Conservation (phyloP, 2,888 invertebrate genomes). For the Tridacna crocea region DNA sequence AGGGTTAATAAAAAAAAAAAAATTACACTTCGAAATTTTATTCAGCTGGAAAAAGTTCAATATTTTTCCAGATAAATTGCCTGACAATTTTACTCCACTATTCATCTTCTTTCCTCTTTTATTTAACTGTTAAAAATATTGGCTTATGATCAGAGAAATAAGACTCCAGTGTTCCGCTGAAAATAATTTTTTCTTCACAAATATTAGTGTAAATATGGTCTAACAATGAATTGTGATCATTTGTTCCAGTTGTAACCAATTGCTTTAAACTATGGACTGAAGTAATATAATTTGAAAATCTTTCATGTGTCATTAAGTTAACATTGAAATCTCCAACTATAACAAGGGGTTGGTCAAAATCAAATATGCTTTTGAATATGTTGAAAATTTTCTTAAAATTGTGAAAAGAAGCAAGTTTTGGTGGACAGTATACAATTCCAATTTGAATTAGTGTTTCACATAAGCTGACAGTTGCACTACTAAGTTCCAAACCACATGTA, state of each 20-base stretch:
- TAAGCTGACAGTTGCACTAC: neutral
- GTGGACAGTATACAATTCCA: conserved; percentile 6
- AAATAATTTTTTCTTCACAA: neutral
- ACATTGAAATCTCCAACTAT: conserved; percentile 14
- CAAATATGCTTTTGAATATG: neutral
- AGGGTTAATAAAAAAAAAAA: neutral
- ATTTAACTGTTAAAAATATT: neutral
- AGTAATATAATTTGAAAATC: neutral
- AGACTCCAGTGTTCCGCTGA: conserved; percentile 9
- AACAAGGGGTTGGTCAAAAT: neutral
- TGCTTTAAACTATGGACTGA: neutral
- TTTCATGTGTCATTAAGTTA: neutral
- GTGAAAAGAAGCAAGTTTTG: neutral
- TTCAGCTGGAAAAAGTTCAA: neutral
- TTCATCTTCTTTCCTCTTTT: neutral
- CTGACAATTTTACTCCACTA: too few relatives aligned
- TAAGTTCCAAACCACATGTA: neutral
- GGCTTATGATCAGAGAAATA: conserved; percentile 24
- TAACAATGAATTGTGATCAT: conserved; percentile 10
- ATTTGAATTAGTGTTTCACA: neutral
- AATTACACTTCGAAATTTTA: neutral
- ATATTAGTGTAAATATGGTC: conserved; percentile 30
- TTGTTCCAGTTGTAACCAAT: conserved; percentile 26
- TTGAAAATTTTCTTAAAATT: neutral
- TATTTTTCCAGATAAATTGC: neutral